Conservation (phyloP, 2,888 invertebrate species). For the Elmis aenea region DNA sequence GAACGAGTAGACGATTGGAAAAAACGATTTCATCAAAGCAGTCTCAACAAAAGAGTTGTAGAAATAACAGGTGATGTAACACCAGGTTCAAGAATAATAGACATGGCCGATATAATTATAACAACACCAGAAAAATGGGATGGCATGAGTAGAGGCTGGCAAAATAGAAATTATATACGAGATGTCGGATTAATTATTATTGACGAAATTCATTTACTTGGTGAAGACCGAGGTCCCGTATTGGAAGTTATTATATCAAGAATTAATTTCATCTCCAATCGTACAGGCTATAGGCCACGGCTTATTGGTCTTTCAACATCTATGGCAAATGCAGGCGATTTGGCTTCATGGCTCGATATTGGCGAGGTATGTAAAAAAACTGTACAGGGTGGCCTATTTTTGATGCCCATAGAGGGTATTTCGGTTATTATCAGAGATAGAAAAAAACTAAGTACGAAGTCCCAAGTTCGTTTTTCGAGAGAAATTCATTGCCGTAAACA, state of each 20-base stretch:
- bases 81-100: slow-evolving; percentile 80
- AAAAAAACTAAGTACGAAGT: no score
- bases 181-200: slow-evolving; percentile 90
- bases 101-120: slow-evolving; percentile 85
- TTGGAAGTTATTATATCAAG: slow-evolving; percentile 97
- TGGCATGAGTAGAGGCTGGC: slow-evolving; percentile 97
- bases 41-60: slow-evolving; percentile 76
- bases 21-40: slow-evolving; percentile 65
- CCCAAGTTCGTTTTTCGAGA: no score
- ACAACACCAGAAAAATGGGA: slow-evolving; percentile 99
- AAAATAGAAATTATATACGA: slow-evolving; percentile 89
- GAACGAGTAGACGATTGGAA: slow-evolving; percentile 97
- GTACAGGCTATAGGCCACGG: slow-evolving; percentile 76
- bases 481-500: no score
- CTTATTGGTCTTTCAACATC: slow-evolving; percentile 96
- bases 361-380: slow-evolving; percentile 48
- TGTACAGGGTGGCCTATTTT: no score
- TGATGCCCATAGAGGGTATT: no score
- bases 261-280: slow-evolving; percentile 91
- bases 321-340: slow-evolving; percentile 92
- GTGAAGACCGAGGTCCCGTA: slow-evolving; percentile 83
- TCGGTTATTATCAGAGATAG: no score
- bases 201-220: slow-evolving; percentile 96
- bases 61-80: slow-evolving; percentile 94
- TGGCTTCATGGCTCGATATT: slow-evolving; percentile 95